Base-by-base conservation (phyloP, 2,113 vertebrate genomes). In the Terrapene triunguis region DNA sequence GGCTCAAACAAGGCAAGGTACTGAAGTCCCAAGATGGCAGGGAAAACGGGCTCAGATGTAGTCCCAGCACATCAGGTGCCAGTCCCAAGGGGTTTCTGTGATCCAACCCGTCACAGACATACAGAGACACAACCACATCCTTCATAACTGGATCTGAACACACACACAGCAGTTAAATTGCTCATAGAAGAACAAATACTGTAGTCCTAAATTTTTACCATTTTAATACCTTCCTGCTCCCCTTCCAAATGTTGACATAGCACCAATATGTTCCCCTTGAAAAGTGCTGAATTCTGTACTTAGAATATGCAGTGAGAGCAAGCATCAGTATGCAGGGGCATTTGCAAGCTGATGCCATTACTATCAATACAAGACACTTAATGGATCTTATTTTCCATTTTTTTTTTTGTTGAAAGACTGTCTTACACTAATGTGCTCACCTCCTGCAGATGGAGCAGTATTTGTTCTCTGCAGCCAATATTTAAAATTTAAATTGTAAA, bases 381-480 rank as follows among this genome's bases (percentile, higher is more conserved):
- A 97, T 94, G 89, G 92, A 54, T 38, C 93, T 94, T 85, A 89
- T 54, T 82, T 76, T 55, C 24, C 44, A 48, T 53, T 94, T 89
- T 76, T 53, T 94, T 88, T 78, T 80, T 79, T 69, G 5, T 87
- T 53, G 57, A 29, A 95, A 24, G 59, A 29, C 29, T 51, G 9
- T 35, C n/a, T 35, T 24, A 10, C 59, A 69, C 2, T 72, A 55
- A 47, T 69, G 76, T 48, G 62, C 44, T 86, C 42, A 1, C 85
- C 86, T 89, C n/a, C 69, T 76, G 65, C 81, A 0, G 1, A 69
- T 59, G 55, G 78, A 83, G 27, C 14, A 55, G n/a, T 62, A 89
- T 93, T 94, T 93, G 5, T 96, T 76, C 81, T 88, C 81, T 29
- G 24, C 84, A 96, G 93, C 87, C 91, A 57, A 81, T 72, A 78